Percentiles rank a stretch among this genome's conserved stretches.
Evolutionary conservation across 2,797 vertebrate species (phyloP).

Genomic region (Sebastes kiyomatsui): DNA sequence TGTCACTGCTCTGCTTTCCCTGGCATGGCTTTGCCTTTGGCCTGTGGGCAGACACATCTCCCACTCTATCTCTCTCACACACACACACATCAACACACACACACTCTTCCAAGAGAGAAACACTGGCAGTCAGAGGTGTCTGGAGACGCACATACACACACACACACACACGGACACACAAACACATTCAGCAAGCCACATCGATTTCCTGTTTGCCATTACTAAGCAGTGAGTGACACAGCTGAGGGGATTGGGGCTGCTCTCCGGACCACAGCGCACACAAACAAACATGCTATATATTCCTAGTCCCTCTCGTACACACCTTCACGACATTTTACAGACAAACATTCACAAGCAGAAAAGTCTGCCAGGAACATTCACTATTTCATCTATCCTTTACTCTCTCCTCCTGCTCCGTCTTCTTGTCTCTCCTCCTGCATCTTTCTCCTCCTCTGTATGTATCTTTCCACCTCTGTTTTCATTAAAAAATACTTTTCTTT

Average conservation of each 20-base stretch:
- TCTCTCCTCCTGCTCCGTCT: neutral
- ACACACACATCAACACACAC: neutral
- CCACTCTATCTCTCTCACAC: neutral
- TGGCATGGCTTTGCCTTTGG: conserved; percentile 63
- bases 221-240: conserved; percentile 65
- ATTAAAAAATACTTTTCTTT: conserved; percentile 50
- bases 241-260: conserved; percentile 51
- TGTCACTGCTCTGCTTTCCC: conserved; percentile 49
- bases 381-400: conserved; percentile 29
- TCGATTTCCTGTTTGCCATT: conserved; percentile 77
- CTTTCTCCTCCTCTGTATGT: conserved; percentile 10
- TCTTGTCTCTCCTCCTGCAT: conserved; percentile 23
- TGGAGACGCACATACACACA: conserved; percentile 37
- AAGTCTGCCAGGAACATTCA: conserved; percentile 18
- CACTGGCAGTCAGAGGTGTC: conserved; percentile 61
- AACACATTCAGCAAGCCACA: conserved; percentile 59
- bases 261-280: conserved; percentile 56
- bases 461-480: conserved; percentile 36
- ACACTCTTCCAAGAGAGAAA: conserved; percentile 36
- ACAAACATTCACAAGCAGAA: conserved; percentile 11
- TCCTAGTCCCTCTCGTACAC: conserved; percentile 7
- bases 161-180: conserved; percentile 16
- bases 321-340: conserved; percentile 27
- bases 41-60: conserved; percentile 49
- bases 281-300: conserved; percentile 49